Evolutionary conservation across 2,888 invertebrate species (phyloP).

Genomic region (Leuctra nigra): DNA sequence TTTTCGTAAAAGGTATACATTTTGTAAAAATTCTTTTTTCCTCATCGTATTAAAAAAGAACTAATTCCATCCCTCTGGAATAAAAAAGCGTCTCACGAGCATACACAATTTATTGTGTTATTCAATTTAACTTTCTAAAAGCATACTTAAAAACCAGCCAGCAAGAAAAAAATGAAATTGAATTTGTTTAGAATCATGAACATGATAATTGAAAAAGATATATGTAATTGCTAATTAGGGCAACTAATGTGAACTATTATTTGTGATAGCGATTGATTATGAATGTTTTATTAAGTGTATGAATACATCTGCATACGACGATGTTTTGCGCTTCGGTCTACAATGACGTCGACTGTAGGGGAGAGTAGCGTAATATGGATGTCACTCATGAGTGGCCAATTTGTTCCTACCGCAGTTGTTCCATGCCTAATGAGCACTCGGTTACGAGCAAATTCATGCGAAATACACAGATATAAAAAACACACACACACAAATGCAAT

Average conservation of each 20-base stretch:
- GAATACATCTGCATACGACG: background rate
- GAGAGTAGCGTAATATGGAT: background rate
- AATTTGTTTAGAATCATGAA: background rate
- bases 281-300: background rate
- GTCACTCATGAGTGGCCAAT: slow-evolving; percentile 5
- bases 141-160: no score
- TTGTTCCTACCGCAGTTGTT: background rate
- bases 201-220: background rate
- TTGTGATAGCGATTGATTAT: background rate
- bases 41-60: no score
- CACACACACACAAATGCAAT: background rate
- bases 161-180: no score
- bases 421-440: no score
- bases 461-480: background rate
- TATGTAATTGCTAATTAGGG: slow-evolving; percentile 4
- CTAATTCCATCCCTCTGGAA: no score
- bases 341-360: no score
- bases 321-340: background rate
- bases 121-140: no score
- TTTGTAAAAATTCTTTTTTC: no score
- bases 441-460: no score
- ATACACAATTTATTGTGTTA: no score
- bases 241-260: background rate
- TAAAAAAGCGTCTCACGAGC: no score
- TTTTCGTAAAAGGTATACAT: no score